Percentiles rank a stretch among this genome's conserved stretches.
These are phyloP conservation scores for Dryococelus australis DNA, from an alignment of 2,888 invertebrate species.

Conservation along the genomic window DNA sequence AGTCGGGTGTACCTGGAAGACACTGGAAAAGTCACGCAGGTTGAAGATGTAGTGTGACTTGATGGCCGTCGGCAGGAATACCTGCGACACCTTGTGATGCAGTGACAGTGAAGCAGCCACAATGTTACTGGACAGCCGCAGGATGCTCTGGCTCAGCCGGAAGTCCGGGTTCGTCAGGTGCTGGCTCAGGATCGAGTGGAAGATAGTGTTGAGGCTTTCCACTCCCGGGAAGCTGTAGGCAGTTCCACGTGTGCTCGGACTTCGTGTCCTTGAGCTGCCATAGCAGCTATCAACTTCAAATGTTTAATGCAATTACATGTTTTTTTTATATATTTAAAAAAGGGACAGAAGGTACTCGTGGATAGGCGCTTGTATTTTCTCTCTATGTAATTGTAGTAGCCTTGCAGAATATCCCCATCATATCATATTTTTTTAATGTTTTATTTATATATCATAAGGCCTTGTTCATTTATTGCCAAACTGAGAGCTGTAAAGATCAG, in stretches of 20 bases:
- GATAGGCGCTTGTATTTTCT: no score
- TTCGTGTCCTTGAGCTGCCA: no score
- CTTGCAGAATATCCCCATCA: no score
- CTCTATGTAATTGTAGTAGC: no score
- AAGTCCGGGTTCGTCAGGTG: conserved; percentile 84
- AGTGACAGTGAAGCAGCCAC: conserved; percentile 84
- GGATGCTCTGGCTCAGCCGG: conserved; percentile 75
- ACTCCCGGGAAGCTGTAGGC: conserved; percentile 70
- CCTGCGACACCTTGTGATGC: conserved; percentile 81
- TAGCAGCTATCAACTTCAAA: no score
- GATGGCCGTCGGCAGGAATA: conserved; percentile 93
- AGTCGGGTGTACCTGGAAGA: conserved; percentile 71
- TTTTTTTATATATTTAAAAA: no score
- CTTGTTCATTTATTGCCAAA: no score
- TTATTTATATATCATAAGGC: no score
- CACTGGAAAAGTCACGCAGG: conserved; percentile 91
- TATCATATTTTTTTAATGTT: no score
- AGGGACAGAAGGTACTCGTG: no score
- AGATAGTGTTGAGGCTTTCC: conserved; percentile 88
- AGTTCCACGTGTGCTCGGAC: neutral
- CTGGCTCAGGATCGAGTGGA: conserved; percentile 85
- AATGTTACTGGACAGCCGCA: conserved; percentile 73
- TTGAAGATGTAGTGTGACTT: conserved; percentile 98
- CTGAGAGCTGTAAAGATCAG: no score
- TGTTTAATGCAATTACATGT: no score